Conservation (phyloP, 2,888 invertebrate species). For the Steinernema carpocapsae region DNA sequence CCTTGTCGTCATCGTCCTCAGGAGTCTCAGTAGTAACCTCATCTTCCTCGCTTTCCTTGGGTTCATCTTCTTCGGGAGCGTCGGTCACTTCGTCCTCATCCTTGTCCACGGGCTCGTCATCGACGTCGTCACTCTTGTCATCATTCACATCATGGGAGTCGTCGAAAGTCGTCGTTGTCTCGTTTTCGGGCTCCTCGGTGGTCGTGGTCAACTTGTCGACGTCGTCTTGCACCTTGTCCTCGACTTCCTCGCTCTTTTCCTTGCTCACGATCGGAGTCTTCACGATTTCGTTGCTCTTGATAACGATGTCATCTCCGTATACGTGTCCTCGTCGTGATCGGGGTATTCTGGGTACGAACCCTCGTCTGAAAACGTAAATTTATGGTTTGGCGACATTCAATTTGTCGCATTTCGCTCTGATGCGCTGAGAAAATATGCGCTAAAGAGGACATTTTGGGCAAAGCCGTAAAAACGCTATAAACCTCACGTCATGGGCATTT, state of each 20-base stretch:
- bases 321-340: too few species aligned
- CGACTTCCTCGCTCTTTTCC: constrained; percentile 6
- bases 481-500: too few species aligned
- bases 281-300: neutral
- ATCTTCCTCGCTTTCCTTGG: constrained; percentile 37
- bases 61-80: neutral
- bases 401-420: too few species aligned
- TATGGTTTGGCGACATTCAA: too few species aligned
- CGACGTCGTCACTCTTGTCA: constrained; percentile 16
- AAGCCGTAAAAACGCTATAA: too few species aligned
- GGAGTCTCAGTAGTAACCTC: too few species aligned
- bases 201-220: neutral
- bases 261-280: neutral
- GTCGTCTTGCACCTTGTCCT: neutral
- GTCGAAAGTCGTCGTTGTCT: constrained; percentile 28
- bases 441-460: too few species aligned
- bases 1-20: constrained; percentile 21
- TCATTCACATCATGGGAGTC: too few species aligned
- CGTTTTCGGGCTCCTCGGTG: constrained; percentile 20
- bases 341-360: too few species aligned
- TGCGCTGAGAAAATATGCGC: too few species aligned
- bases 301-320: neutral
- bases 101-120: constrained; percentile 29
- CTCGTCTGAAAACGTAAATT: too few species aligned
- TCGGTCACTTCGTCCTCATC: constrained; percentile 36